Evolutionary conservation across 2,113 vertebrate species (phyloP), one percentile per base, ranked within the genome.

Genomic region (Polypterus bichir): DNA sequence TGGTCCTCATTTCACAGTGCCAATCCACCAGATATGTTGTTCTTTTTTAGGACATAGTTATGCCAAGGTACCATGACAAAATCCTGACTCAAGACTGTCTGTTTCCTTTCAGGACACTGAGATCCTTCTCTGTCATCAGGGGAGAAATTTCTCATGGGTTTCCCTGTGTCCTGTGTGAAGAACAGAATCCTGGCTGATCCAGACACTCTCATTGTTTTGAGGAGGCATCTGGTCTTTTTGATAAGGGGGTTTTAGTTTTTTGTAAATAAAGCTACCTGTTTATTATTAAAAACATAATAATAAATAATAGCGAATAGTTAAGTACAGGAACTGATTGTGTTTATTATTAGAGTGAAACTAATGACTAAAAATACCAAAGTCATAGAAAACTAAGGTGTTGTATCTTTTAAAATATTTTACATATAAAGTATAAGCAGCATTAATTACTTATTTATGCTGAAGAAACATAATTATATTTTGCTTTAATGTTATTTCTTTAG

Each of bases 71-170:
- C 56, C 57, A 9, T 54, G 49, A 53, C 57, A 59, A 52, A 45
- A 44, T 48, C 57, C 48, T 64, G 63, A 64, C 56, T 53, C 57
- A 64, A 58, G 48, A 49, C 59, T 59, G 49, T 46, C 53, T 44
- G 54, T 49, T 79, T 77, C 76, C 75, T 76, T 48, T 48, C 54
- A 46, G 61, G 62, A 63, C 69, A 62, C 69, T 71, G 76, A 59
- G 63, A 74, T 81, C 78, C 81, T 81, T 67, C 67, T 83, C 80
- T 70, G 59, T 83, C 80, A 80, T 74, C 78, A 59, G 65, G 3
- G 56, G 60, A 44, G 44, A 46, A 49, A 48, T 45, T 64, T 64
- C 62, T n/a, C 56, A 59, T 64, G 55, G 62, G 56, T 71, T 68
- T 66, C 61, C 53, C 54, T 45, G 47, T 66, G 59, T 75, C 74